Evolutionary conservation across 2,113 vertebrate genomes (phyloP), one percentile per base, ranked within the genome.

Genomic region (Thunnus maccoyii): DNA sequence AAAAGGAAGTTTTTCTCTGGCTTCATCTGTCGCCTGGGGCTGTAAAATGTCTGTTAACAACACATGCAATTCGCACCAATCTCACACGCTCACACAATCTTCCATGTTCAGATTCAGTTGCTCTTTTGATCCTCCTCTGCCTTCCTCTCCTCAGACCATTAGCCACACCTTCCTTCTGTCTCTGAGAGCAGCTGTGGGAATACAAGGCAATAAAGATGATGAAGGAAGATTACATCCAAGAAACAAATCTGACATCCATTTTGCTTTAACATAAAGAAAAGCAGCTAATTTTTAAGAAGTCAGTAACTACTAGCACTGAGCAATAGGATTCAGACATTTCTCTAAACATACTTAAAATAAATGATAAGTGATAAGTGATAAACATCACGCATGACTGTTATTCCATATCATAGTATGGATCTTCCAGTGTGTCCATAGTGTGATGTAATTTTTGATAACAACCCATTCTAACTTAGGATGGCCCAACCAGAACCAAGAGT

Each of bases 51-150:
- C 58, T 58, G 52, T 64, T 56, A 83, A 71, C 55, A 47, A 30
- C 76, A 67, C 27, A 56, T 63, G 52, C 72, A 32, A 70, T 60
- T 68, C 44, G 16, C 51, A 76, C 69, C 50, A 54, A 36, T 61
- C 68, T 50, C 36, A 61, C 78, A 52, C 27, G 2, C 56, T 70
- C 22, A 36, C 64, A 15, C 22, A 48, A 15, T 58, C 18, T 14
- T 67, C 6, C 7, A 17, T 50, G 60, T 51, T 73, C 30, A 44
- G 8, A 48, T 74, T 3, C 0, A 10, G 47, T 57, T 20, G 18
- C 48, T 54, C 48, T n/a, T 63, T 63, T 86, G 55, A 79, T 84
- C 86, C 72, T 78, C 76, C 22, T 55, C 58, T 72, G 64, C 60
- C 36, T 55, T 46, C 55, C 55, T 84, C 71, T 51, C 52, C 11